These are phyloP conservation scores for Paramormyrops kingsleyae DNA, from an alignment of 2,113 vertebrate species.

Conservation along the genomic window DNA sequence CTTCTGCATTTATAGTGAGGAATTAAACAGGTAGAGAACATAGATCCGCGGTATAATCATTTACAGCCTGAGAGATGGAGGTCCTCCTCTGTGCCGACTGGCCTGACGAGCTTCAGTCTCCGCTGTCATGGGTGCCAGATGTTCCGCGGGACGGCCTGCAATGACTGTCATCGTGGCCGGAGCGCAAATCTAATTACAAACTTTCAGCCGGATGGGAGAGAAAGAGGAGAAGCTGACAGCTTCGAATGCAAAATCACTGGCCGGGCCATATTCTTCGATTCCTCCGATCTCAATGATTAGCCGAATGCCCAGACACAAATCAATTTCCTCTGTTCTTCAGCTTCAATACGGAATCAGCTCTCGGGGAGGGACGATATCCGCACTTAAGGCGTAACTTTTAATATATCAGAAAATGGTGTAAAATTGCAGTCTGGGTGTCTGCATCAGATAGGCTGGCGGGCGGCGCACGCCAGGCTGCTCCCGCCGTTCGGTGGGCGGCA, in stretches of 20 bases:
- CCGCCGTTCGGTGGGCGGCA: neutral
- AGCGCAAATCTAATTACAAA: neutral
- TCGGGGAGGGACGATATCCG: slow-evolving; percentile 6
- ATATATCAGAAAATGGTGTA: slow-evolving; percentile 23
- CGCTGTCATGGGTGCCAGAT: neutral
- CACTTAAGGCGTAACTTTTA: slow-evolving; percentile 17
- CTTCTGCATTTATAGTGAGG: neutral
- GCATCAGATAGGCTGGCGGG: neutral
- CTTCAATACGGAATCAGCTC: neutral
- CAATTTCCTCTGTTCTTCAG: slow-evolving; percentile 22
- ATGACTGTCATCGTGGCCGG: neutral
- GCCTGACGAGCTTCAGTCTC: neutral
- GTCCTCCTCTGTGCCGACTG: neutral
- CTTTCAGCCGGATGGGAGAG: neutral
- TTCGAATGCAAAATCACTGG: neutral
- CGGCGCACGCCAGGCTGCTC: neutral
- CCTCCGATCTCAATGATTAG: slow-evolving; percentile 7
- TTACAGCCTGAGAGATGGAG: neutral
- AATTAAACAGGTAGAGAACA: neutral
- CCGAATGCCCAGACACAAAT: neutral
- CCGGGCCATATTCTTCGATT: neutral
- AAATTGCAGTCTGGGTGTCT: slow-evolving; percentile 19
- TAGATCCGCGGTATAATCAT: neutral
- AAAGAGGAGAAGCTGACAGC: neutral
- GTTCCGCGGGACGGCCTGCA: neutral